Percentiles rank a stretch among this genome's conserved stretches.
Conservation (phyloP, 2,888 invertebrate species). For the Bembecia ichneumoniformis region DNA sequence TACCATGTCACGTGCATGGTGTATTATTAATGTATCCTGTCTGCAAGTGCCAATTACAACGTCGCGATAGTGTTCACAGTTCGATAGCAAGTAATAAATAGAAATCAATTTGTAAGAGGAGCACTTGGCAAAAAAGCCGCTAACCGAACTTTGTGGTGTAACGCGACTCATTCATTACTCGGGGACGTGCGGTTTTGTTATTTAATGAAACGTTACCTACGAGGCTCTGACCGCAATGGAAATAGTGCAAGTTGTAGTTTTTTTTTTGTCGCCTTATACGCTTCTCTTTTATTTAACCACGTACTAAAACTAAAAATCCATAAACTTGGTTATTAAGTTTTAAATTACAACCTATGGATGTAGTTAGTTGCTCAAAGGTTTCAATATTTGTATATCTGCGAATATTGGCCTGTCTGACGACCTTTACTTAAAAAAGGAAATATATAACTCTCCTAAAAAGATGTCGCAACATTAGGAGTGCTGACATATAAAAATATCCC, state of each 20-base stretch:
- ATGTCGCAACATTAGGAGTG: too few species aligned
- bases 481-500: too few species aligned
- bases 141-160: conserved; percentile 51
- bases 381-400: too few species aligned
- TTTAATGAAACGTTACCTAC: conserved; percentile 55
- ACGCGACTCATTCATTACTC: conserved; percentile 49
- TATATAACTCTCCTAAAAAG: too few species aligned
- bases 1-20: conserved; percentile 15
- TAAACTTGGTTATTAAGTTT: too few species aligned
- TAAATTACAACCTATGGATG: too few species aligned
- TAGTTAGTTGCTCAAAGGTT: too few species aligned
- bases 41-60: conserved; percentile 41
- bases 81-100: conserved; percentile 44
- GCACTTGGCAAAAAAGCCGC: conserved; percentile 53
- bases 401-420: too few species aligned
- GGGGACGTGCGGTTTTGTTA: conserved; percentile 49
- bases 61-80: conserved; percentile 46
- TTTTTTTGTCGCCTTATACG: too few species aligned
- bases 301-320: too few species aligned
- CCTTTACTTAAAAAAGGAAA: too few species aligned
- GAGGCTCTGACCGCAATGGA: neutral
- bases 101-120: conserved; percentile 58
- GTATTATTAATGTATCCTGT: conserved; percentile 24
- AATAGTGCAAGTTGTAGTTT: neutral
- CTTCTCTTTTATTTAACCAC: too few species aligned